A percentile compares a stretch with the other conserved stretches of the same genome.
phyloP scores from a whole-genome alignment of 1,140 invertebrate genomes.

The Anastatus disparis region DNA sequence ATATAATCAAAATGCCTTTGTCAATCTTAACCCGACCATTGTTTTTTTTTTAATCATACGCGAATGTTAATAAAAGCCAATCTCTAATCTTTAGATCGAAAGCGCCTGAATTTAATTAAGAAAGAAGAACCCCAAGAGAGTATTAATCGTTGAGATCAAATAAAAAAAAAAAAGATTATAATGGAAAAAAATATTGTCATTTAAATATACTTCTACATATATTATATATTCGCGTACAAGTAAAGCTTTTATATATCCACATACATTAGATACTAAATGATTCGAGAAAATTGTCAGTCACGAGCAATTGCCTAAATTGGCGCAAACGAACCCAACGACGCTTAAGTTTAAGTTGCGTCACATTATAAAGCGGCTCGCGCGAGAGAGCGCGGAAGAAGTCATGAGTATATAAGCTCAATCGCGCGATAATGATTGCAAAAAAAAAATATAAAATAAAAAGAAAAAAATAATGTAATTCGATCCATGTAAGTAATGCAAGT shows the following conservation, averaged over 20 bases:
- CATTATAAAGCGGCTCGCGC: no score
- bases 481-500: not conserved
- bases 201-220: no score
- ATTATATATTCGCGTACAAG: not conserved
- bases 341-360: constrained; percentile 13
- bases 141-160: no score
- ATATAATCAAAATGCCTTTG: no score
- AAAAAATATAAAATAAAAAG: not conserved
- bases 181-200: not conserved
- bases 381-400: not conserved
- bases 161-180: not conserved
- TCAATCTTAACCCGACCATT: no score
- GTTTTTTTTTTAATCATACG: no score
- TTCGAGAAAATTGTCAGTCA: constrained; percentile 14
- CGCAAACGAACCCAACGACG: not conserved
- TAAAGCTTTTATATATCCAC: not conserved
- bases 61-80: not conserved
- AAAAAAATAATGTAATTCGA: not conserved
- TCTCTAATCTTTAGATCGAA: not conserved
- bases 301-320: constrained; percentile 26
- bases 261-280: not conserved
- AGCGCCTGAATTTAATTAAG: not conserved
- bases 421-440: not conserved
- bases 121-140: not conserved
- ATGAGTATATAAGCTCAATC: not conserved